Base-by-base conservation (phyloP, 2,113 vertebrate species). In the Dromaius novaehollandiae region DNA sequence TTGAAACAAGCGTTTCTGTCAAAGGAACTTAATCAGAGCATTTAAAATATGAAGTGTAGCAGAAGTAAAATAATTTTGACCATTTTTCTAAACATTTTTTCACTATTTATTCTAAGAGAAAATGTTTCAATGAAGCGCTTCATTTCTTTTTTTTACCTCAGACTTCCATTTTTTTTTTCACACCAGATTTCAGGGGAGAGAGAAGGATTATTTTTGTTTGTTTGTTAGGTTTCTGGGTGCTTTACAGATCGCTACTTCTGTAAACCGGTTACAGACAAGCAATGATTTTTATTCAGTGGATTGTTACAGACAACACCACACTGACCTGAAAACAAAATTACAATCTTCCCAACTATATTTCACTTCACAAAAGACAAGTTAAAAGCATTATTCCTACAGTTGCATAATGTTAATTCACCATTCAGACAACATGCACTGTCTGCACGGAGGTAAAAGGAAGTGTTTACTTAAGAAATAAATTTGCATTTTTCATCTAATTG, bases 1-100 rank as follows among this genome's bases (percentile, higher is more conserved):
- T 93, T 56, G 58, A 91, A 92, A 94, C 65, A 85, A 85, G 22
- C 48, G 17, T 76, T 96, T 89, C 91, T 96, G 85, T 89, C 79
- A 95, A 40, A 80, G 63, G 36, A 76, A 76, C 48, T 82, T 82
- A 82, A 34, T 60, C 63, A 60, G 50, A 85, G 48, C n/a, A 36
- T 94, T 89, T 95, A 76, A 65, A 80, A 91, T 66, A 53, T 82
- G 17, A 93, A 82, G 3, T 70, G 71, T 89, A 77, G 87, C 79
- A 96, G 70, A 91, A 93, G 44, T 88, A 77, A 94, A 69, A 28
- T 21, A 81, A 82, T 93, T 95, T 82, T 85, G 42, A 93, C 65
- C 93, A 95, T 94, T 85, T 82, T 40, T 91, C 53, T 65, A 76
- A 93, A 65, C 34, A 53, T 74, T 68, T 3, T 81, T 90, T 76